Percentiles rank a stretch among this genome's conserved stretches.
Evolutionary conservation across 2,113 vertebrate genomes (phyloP).

Genomic region (Hippocampus comes): DNA sequence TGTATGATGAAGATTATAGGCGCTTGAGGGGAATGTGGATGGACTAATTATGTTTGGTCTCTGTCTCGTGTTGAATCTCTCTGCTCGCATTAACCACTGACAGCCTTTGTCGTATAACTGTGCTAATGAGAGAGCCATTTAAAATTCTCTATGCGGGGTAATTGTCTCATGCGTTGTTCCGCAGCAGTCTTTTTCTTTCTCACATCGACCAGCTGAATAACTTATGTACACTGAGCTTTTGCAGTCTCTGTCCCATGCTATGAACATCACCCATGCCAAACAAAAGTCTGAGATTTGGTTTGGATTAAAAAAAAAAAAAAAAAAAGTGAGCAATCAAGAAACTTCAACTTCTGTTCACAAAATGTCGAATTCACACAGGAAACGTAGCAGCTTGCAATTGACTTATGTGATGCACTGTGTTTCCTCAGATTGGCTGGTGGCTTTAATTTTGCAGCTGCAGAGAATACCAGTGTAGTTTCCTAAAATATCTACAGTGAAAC

Average conservation of each 20-base stretch:
- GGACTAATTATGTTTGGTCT: conserved; percentile 64
- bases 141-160: conserved; percentile 66
- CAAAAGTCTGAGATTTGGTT: not conserved
- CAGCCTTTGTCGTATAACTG: conserved; percentile 58
- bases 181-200: conserved; percentile 20
- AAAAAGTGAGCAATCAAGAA: not conserved
- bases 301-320: not conserved
- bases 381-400: not conserved
- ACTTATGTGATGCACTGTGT: not conserved
- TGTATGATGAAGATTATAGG: conserved; percentile 39
- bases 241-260: not conserved
- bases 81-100: conserved; percentile 56
- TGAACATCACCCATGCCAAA: conserved; percentile 8
- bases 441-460: no score
- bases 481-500: no score
- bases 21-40: conserved; percentile 57
- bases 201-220: not conserved
- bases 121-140: conserved; percentile 71
- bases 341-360: not conserved
- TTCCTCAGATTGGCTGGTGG: not conserved
- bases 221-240: not conserved
- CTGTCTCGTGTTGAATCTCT: conserved; percentile 56
- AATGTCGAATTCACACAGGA: not conserved
- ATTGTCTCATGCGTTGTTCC: conserved; percentile 71
- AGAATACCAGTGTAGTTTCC: no score